Evolutionary conservation across 2,797 vertebrate species (phyloP).

Genomic region (Mergus octosetaceus): DNA sequence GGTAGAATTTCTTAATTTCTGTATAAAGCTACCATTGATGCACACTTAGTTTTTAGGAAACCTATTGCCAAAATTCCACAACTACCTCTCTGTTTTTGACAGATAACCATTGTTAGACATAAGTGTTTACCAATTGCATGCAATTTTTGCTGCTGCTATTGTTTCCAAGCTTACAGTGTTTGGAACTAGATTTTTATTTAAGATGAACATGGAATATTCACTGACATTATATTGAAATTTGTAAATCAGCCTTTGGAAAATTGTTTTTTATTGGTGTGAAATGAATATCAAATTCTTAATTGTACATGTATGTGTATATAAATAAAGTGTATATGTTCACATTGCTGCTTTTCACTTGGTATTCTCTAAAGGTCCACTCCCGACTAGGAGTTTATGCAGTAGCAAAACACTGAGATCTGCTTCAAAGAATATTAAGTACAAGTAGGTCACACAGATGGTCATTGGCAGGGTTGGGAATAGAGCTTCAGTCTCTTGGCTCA

Average conservation of each 20-base stretch:
- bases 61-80: background rate
- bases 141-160: background rate
- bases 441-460: slow-evolving; percentile 28
- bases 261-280: background rate
- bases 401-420: background rate
- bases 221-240: background rate
- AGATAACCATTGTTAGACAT: background rate
- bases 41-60: background rate
- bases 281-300: background rate
- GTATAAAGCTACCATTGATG: background rate
- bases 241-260: background rate
- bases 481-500: background rate
- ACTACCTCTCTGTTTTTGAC: background rate
- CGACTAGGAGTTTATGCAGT: background rate
- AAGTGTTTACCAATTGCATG: background rate
- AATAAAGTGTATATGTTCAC: background rate
- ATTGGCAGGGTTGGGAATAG: background rate
- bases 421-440: background rate
- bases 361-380: background rate
- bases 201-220: background rate
- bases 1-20: background rate
- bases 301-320: too few relatives aligned
- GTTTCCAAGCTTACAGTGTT: background rate
- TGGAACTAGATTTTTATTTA: background rate
- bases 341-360: background rate